Base-by-base conservation (phyloP, 2,888 invertebrate species). In the Panzeria rudis region DNA sequence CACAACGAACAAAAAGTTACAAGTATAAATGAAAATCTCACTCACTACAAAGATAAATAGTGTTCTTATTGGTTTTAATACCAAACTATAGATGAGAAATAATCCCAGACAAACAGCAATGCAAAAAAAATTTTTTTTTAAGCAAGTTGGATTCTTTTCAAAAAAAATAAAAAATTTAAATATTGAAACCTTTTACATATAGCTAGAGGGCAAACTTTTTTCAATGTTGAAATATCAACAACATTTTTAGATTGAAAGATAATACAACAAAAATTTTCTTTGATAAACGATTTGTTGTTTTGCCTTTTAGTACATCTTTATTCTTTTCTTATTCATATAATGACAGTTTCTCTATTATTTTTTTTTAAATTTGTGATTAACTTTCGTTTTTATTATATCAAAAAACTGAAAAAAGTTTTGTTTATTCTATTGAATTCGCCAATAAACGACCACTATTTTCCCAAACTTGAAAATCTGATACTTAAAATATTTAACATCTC, bases 41-140 rank as follows among this genome's bases (percentile, higher is more conserved):
- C 41, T 41, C 15, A 15, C 41, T 41, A 15, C 11, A 44, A 44
- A 4, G 44, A 44, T 4, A n/a, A 44, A 44, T 5, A 44, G 0
- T n/a, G n/a, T 44, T 44, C n/a, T 44, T n/a, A 44, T 44, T 44
- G 44, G n/a, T 44, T 44, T 44, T 44, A 44, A n/a, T 35, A 9
- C 9, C 44, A 44, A 44, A 44, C 15, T n/a, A 3, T 41, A 5
- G 9, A 38, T 38, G 13, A 11, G 38, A 38, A 38, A 38, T 13
- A 13, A 3, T 11, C 11, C 15, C 3, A 41, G 41, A 13, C 11
- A 41, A 41, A 41, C 15, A n/a, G 15, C 44, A 15, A 44, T 44
- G 4, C 44, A 44, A 44, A 3, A 44, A n/a, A 15, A 44, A 44
- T 3, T n/a, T n/a, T 3, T 15, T 44, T 44, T 5, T 3, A 3